These are phyloP conservation scores for Fringilla coelebs DNA, from an alignment of 2,797 vertebrate species.

Conservation along the genomic window DNA sequence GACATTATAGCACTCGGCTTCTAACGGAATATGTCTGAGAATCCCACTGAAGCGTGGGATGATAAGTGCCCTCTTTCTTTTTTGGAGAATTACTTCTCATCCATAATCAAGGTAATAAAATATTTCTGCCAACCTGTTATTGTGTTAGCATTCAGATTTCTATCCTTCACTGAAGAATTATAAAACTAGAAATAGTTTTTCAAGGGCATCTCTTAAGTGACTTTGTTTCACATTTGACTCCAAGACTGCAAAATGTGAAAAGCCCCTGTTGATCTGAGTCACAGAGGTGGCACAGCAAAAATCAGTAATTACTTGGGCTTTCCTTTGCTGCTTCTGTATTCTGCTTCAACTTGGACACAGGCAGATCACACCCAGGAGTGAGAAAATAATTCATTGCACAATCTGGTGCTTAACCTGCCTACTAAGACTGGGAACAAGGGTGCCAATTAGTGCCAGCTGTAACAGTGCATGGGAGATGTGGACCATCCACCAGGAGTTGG, in stretches of 20 bases:
- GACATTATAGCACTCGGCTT: slow-evolving; percentile 45
- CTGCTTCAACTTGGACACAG: slow-evolving; percentile 2
- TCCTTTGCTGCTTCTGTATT: neutral
- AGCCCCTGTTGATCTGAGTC: neutral
- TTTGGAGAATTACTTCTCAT: slow-evolving; percentile 3
- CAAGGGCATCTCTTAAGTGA: neutral
- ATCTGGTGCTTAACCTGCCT: neutral
- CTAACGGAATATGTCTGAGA: slow-evolving; percentile 42
- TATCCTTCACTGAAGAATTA: neutral
- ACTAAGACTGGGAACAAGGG: neutral
- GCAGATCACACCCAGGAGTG: neutral
- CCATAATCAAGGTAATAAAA: slow-evolving; percentile 32
- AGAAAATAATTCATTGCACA: slow-evolving; percentile 5
- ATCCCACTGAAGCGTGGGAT: slow-evolving; percentile 52
- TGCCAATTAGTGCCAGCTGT: neutral
- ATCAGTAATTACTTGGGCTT: neutral
- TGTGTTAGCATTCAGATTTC: neutral
- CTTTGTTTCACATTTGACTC: neutral
- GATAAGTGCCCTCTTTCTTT: slow-evolving; percentile 15
- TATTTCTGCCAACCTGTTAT: neutral
- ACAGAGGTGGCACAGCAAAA: neutral
- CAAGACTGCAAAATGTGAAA: neutral
- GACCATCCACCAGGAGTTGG: neutral
- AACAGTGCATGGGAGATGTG: neutral
- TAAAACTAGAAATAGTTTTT: neutral